These are phyloP conservation scores for Dolichopus griseipennis DNA, from an alignment of 2,888 invertebrate genomes.

Conservation along the genomic window DNA sequence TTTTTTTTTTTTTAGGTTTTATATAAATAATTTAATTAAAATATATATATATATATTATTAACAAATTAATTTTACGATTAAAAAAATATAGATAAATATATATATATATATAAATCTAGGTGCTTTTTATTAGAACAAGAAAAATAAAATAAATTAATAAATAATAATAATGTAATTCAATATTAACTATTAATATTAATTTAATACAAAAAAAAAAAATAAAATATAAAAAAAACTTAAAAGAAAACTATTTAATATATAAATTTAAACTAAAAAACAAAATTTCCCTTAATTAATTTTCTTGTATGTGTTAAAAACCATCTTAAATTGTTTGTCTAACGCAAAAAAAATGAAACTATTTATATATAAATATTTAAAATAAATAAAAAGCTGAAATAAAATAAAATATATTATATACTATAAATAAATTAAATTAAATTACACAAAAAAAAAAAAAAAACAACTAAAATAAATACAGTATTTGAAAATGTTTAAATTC, in stretches of 20 bases:
- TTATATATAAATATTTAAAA: no score
- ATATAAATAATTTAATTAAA: background rate
- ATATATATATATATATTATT: background rate
- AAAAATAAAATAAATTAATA: no score
- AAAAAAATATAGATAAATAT: no score
- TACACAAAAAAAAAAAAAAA: conserved; percentile 17
- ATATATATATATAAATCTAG: background rate
- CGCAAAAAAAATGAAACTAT: background rate
- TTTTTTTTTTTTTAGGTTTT: background rate
- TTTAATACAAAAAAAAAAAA: background rate
- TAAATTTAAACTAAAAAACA: background rate
- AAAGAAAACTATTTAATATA: no score
- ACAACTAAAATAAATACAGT: conserved; percentile 15
- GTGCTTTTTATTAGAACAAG: conserved; percentile 3
- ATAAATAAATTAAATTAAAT: background rate
- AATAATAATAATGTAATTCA: background rate
- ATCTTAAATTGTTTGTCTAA: background rate
- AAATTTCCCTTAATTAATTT: background rate
- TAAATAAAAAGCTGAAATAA: background rate
- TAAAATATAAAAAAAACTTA: no score
- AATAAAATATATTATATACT: conserved; percentile 4
- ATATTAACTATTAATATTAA: background rate
- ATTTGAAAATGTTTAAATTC: conserved; percentile 13
- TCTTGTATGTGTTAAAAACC: background rate
- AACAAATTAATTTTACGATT: background rate